These are phyloP conservation scores for Elymnias hypermnestra DNA, from an alignment of 1,140 invertebrate species.

Conservation along the genomic window DNA sequence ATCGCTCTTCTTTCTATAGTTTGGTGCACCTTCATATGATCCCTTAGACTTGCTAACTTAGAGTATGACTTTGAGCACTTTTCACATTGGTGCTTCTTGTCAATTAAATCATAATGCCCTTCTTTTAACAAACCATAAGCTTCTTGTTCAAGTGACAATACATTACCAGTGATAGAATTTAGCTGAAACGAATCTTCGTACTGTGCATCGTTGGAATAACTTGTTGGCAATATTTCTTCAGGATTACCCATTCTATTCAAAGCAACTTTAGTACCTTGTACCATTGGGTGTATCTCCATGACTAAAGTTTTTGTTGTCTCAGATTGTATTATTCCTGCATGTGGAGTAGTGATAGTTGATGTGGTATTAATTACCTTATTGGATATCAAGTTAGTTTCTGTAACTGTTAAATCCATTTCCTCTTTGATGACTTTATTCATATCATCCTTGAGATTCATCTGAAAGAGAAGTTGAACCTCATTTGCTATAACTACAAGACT, in stretches of 20 bases:
- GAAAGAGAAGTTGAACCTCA: neutral
- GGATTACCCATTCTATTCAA: slow-evolving; percentile 42
- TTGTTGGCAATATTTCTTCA: slow-evolving; percentile 57
- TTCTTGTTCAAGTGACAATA: slow-evolving; percentile 59
- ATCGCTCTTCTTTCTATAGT: slow-evolving; percentile 44
- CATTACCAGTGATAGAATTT: slow-evolving; percentile 64
- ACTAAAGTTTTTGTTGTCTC: slow-evolving; percentile 53
- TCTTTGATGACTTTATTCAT: slow-evolving; percentile 38
- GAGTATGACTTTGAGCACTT: slow-evolving; percentile 50
- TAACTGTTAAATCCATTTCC: slow-evolving; percentile 48
- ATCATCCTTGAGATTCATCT: slow-evolving; percentile 19
- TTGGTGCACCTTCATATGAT: slow-evolving; percentile 44
- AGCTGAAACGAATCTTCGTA: slow-evolving; percentile 51
- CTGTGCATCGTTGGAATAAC: slow-evolving; percentile 20
- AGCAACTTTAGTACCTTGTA: slow-evolving; percentile 20
- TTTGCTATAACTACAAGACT: neutral
- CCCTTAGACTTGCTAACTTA: slow-evolving; percentile 21
- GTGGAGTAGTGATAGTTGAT: slow-evolving; percentile 46
- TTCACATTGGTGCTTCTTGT: slow-evolving; percentile 28
- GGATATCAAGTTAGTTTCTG: slow-evolving; percentile 61
- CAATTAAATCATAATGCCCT: slow-evolving; percentile 5
- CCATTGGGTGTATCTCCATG: slow-evolving; percentile 60
- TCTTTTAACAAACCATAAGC: slow-evolving; percentile 53
- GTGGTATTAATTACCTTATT: slow-evolving; percentile 62
- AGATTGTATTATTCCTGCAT: slow-evolving; percentile 42